Base-by-base conservation (phyloP, 2,888 invertebrate species). In the Entomobrya proxima region DNA sequence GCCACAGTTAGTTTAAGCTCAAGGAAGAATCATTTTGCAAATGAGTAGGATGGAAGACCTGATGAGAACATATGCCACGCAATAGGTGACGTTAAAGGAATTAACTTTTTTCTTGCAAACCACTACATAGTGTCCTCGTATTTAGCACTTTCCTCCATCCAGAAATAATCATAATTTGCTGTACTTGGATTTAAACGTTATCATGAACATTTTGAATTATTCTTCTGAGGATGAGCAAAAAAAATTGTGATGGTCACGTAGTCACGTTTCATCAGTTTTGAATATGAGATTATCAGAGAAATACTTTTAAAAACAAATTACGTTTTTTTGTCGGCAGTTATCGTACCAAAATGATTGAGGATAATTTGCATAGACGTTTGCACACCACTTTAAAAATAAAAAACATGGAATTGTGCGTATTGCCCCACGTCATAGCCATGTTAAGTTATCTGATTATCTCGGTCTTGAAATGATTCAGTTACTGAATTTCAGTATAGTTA, bases 1-100 rank as follows among this genome's bases (percentile, higher is more conserved):
- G 64, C 50, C 44, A 82, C 61, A 27, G 64, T 52, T 55, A 44
- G 37, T 75, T 75, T 82, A 82, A 50, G 82, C 75, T 75, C 82
- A 82, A 82, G 82, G 75, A 74, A 75, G 82, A 82, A 82, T 82
- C 32, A 35, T 50, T 32, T 35, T 18, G 9, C n/a, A 44, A 21
- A 35, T 69, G 40, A 61, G 27, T 74, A 27, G 72, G 24, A 40
- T 50, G 11, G 52, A 13, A 9, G 52, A 35, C n/a, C 47, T 30
- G 3, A 74, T 13, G n/a, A 32, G 35, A 7, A 18, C n/a, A 4
- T 11, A n/a, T 32, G n/a, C 13, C 0, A 40, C 3, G 24, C 24
- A 35, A 27, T 21, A 37, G 9, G 61, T 35, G 35, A 9, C 35
- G 37, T 18, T 35, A 13, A 6, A 67, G 44, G 32, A 44, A 7